Base-by-base conservation (phyloP, 2,113 vertebrate genomes). In the Recurvirostra avosetta region DNA sequence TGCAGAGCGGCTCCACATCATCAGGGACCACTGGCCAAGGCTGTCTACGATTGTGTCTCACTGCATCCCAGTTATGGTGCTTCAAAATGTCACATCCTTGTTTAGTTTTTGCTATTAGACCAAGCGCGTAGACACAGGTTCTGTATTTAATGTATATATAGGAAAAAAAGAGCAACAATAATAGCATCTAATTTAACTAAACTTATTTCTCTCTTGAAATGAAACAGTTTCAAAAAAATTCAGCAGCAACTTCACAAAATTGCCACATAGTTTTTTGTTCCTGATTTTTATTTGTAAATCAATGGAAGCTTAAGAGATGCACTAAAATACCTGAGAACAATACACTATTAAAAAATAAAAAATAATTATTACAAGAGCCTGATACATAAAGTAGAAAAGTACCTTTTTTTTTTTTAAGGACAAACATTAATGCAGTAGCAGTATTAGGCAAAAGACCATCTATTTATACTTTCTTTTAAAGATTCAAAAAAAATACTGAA, bases 1-100 rank as follows among this genome's bases (percentile, higher is more conserved):
- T 98, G 94, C 98, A 98, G n/a, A 98, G 98, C 55, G 98, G 98
- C n/a, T 99, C 99, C 43, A 99, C 98, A 89, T 99, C 99, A 67
- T 99, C 99, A 5, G 99, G 99, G 82, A 99, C 99, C 82, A 99
- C 98, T 45, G 99, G 99, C 99, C 99, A 99, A 59, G 97, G 98
- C 63, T 99, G 99, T 94, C 98, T 98, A 86, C 99, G 99, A 97
- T 98, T 99, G 95, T 99, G 99, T 75, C 99, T 97, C 82, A 99
- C 99, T 15, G 99, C 97, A 91, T 99, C 99, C 99, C 99, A 99
- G 72, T 94, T 98, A 8, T 99, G 98, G 95, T 98, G 98, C 94
- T 99, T 99, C 63, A 99, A 95, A 95, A 99, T 98, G 94, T 99
- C 99, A 95, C 99, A 99, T 32, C 99, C 99, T 98, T 99, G 99